A percentile compares a stretch with the other conserved stretches of the same genome.
phyloP scores from a whole-genome alignment of 2,888 invertebrate genomes.

The Balanococcus diminutus region DNA sequence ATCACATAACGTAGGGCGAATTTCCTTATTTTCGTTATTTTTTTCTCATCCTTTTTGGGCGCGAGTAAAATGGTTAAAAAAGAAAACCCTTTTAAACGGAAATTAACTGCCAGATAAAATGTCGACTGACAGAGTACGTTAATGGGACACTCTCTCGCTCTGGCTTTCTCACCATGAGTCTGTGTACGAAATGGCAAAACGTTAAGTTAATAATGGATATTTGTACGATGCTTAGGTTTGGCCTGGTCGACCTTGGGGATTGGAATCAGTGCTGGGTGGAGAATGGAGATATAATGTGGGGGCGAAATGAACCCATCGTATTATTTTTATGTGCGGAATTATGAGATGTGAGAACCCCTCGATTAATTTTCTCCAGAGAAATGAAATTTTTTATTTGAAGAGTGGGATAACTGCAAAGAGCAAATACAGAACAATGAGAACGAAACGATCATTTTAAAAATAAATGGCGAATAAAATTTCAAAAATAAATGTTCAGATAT shows the following conservation, averaged over 20 bases:
- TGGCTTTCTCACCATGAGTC: background rate
- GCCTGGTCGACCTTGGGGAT: background rate
- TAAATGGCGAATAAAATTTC: too few relatives aligned
- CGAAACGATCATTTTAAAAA: too few relatives aligned
- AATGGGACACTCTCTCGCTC: background rate
- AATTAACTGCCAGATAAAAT: slow-evolving; percentile 41
- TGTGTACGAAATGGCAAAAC: background rate
- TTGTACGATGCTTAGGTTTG: background rate
- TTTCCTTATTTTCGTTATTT: slow-evolving; percentile 11
- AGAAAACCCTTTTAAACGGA: slow-evolving; percentile 25
- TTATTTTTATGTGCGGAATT: too few relatives aligned
- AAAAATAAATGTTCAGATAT: too few relatives aligned
- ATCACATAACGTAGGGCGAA: slow-evolving; percentile 14
- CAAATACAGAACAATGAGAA: too few relatives aligned
- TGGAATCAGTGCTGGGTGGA: too few relatives aligned
- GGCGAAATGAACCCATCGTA: too few relatives aligned
- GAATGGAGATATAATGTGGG: too few relatives aligned
- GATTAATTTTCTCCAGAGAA: too few relatives aligned
- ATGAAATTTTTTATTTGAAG: too few relatives aligned
- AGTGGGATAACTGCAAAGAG: too few relatives aligned
- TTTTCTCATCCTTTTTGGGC: background rate
- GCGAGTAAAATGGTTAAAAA: background rate
- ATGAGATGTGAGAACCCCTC: too few relatives aligned
- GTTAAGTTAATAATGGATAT: slow-evolving; percentile 17
- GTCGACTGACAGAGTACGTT: slow-evolving; percentile 26